phyloP scores from a whole-genome alignment of 2,888 invertebrate species.

The Luperina nickerlii region DNA sequence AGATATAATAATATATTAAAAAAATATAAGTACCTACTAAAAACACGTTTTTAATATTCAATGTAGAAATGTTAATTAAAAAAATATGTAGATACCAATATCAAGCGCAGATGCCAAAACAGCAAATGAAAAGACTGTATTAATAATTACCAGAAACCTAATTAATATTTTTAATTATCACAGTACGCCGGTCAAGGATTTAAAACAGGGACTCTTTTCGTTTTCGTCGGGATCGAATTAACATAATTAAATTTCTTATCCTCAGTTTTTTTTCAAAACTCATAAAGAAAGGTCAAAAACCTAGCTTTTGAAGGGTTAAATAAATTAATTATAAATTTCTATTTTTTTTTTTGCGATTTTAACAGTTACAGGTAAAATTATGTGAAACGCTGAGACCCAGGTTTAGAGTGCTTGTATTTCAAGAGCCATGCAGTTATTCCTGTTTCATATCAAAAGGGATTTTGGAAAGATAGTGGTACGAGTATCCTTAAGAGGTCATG shows the following conservation, averaged over 20 bases:
- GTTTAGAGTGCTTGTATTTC: too few species aligned
- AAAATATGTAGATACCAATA: background rate
- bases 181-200: conserved; percentile 18
- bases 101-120: conserved; percentile 11
- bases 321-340: too few species aligned
- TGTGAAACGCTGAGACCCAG: too few species aligned
- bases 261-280: background rate
- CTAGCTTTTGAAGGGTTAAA: background rate
- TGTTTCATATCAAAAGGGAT: background rate
- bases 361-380: too few species aligned
- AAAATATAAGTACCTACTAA: background rate
- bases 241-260: conserved; percentile 26
- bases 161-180: conserved; percentile 53
- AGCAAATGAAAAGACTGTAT: conserved; percentile 11
- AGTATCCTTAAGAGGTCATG: background rate
- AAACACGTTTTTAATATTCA: background rate
- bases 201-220: conserved; percentile 26
- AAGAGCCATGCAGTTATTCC: background rate
- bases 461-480: background rate
- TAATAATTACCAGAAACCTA: conserved; percentile 34
- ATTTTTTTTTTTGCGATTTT: too few species aligned
- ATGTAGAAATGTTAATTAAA: background rate
- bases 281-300: background rate
- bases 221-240: conserved; percentile 35
- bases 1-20: background rate